Evolutionary conservation across 2,888 invertebrate genomes (phyloP).

Genomic region (Crioceris asparagi): DNA sequence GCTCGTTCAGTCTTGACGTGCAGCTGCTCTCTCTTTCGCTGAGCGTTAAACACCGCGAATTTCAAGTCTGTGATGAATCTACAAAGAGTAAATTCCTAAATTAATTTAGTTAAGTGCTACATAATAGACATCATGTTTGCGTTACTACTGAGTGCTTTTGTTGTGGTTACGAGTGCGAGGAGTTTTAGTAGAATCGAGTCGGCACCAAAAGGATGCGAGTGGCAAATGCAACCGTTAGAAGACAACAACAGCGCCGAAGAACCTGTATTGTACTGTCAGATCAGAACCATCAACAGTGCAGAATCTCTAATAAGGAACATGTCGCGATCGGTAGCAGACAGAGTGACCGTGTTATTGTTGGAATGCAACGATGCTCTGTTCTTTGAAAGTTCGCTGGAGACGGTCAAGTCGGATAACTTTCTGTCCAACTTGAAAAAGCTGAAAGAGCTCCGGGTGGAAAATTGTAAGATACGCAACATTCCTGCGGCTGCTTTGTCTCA

Average conservation of each 20-base stretch:
- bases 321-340: slow-evolving; percentile 56
- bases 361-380: slow-evolving; percentile 67
- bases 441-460: slow-evolving; percentile 58
- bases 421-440: slow-evolving; percentile 53
- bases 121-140: slow-evolving; percentile 16
- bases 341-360: slow-evolving; percentile 54
- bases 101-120: no score
- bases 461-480: slow-evolving; percentile 66
- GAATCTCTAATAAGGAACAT: slow-evolving; percentile 58
- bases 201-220: slow-evolving; percentile 62
- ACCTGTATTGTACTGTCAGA: slow-evolving; percentile 54
- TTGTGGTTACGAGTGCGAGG: slow-evolving; percentile 24
- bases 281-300: slow-evolving; percentile 60
- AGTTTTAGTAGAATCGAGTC: slow-evolving; percentile 43
- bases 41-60: background rate
- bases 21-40: slow-evolving; percentile 1
- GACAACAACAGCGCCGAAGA: slow-evolving; percentile 42
- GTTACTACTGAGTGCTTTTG: slow-evolving; percentile 21
- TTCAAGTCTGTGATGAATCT: slow-evolving; percentile 21
- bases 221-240: slow-evolving; percentile 50
- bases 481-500: slow-evolving; percentile 59
- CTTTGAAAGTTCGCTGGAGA: slow-evolving; percentile 58
- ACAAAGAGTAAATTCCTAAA: no score
- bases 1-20: slow-evolving; percentile 14
- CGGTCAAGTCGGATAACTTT: slow-evolving; percentile 39